phyloP scores from a whole-genome alignment of 64 coral and sea anemone species.

The Porites lutea region DNA sequence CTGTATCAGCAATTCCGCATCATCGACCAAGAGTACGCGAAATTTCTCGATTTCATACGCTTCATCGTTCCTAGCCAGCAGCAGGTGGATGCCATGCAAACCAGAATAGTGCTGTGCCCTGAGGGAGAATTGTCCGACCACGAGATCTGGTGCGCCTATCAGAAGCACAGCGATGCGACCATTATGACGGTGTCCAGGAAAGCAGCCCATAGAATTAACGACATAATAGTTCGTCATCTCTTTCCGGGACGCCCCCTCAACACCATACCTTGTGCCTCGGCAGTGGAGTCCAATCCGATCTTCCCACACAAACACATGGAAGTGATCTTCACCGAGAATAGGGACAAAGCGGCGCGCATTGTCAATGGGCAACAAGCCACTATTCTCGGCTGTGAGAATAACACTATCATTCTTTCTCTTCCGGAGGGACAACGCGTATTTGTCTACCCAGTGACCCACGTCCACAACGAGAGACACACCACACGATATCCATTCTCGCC shows the following conservation, averaged over 20 bases:
- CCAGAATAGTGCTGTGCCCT: not conserved
- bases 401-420: not conserved
- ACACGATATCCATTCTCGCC: not conserved
- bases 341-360: not conserved
- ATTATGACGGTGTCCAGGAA: not conserved
- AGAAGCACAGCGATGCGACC: not conserved
- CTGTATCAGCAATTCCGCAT: slow-evolving; percentile 5
- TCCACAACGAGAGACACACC: too few species aligned
- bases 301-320: not conserved
- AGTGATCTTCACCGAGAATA: slow-evolving; percentile 35
- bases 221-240: not conserved
- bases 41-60: not conserved
- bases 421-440: not conserved
- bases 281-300: not conserved
- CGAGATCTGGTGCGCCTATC: not conserved
- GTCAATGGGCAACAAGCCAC: slow-evolving; percentile 40
- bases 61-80: not conserved
- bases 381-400: not conserved
- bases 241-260: not conserved
- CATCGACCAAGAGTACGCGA: not conserved
- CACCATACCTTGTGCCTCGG: not conserved
- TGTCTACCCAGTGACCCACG: not conserved
- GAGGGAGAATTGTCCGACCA: not conserved
- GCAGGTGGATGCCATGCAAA: not conserved
- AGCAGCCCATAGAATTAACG: slow-evolving; percentile 11